phyloP scores from a whole-genome alignment of 2,797 vertebrate species.

The Epinephelus awoara region DNA sequence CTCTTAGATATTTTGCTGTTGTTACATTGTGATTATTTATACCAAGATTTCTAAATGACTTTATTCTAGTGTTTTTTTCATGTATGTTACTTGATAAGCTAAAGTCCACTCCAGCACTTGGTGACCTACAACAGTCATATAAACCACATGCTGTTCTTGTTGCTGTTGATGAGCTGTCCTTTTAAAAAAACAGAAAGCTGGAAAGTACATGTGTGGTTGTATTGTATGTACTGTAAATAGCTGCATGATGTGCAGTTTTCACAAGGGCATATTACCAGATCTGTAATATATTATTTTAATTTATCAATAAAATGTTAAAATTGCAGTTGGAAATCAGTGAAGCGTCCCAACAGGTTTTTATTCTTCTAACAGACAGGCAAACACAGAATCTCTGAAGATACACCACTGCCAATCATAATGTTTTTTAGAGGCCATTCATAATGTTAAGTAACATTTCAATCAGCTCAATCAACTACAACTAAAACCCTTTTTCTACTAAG shows the following conservation, averaged over 20 bases:
- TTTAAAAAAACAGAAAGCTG: neutral
- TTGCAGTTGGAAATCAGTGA: neutral
- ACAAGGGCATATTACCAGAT: neutral
- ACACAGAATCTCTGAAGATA: neutral
- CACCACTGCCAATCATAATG: fast-evolving
- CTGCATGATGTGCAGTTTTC: conserved; percentile 10
- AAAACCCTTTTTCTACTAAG: neutral
- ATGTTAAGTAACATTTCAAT: too few relatives aligned
- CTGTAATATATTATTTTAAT: neutral
- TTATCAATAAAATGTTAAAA: conserved; percentile 14
- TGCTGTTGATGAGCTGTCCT: neutral
- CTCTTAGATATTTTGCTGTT: conserved; percentile 14
- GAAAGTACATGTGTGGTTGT: conserved; percentile 3
- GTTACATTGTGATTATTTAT: conserved; percentile 55
- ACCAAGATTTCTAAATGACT: conserved; percentile 7
- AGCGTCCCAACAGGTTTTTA: neutral
- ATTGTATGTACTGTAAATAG: conserved; percentile 27
- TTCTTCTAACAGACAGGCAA: neutral
- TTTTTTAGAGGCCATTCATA: neutral
- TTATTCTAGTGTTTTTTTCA: neutral
- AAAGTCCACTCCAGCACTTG: conserved; percentile 5
- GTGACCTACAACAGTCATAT: neutral
- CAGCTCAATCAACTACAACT: neutral
- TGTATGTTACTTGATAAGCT: conserved; percentile 26
- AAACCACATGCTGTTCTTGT: neutral